Base-by-base conservation (phyloP, 2,888 invertebrate species). In the Drosophila anomalata region DNA sequence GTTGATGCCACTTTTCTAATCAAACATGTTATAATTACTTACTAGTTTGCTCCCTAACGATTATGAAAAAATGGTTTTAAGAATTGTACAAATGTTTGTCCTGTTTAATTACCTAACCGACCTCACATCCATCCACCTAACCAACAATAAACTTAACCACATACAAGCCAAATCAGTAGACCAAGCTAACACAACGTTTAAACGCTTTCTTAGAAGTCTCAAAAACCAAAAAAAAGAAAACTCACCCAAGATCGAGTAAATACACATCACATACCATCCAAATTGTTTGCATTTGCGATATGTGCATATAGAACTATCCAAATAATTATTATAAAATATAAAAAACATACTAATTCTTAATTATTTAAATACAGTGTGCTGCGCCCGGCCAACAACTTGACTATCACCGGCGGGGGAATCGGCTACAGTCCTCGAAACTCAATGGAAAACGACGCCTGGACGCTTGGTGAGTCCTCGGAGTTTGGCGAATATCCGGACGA, bases 391-490 rank as follows among this genome's bases (percentile, higher is more conserved):
- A 85, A 85, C 88, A 88, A 85, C 73, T 61, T 88, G 46, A 85
- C 88, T 44, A 78, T 85, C 44, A 85, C 84, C 39, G 82, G 82
- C 82, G 73, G 66, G 60, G 76, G 67, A 80, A 56, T 56, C 53
- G 67, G 67, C 36, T 85, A 85, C 84, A 85, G 84, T 59, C 87
- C 84, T 53, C 73, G 84, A 83, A 88, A 88, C 67, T 85, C 88
- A 54, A 67, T 85, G 88, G 88, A 85, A 77, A 74, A 78, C 80
- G 88, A 83, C 75, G 84, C 75, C 51, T 85, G 84, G 84, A 85
- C 66, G 88, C 88, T 83, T 88, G 84, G 84, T 85, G 84, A 85
- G 29, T 88, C 84, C 17, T 88, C 88, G 0, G 84, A 84, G 48
- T 83, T 58, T 52, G 84, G 87, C 12, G 88, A 87, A 36, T 87